Conservation (phyloP, 2,797 vertebrate genomes). For the Chromis chromis region DNA sequence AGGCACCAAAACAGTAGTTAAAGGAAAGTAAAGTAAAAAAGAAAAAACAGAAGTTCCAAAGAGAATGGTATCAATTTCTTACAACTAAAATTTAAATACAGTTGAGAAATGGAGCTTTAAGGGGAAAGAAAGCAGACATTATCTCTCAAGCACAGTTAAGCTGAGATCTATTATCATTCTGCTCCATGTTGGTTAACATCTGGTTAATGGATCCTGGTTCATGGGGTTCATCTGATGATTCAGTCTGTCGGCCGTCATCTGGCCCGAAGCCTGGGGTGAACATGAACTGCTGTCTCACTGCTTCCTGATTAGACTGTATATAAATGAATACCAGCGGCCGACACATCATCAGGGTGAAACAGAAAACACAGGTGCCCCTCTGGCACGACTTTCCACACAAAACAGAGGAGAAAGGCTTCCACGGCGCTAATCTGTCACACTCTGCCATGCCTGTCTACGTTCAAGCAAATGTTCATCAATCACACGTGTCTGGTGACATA, state of each 20-base stretch:
- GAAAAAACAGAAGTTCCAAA: too few species aligned
- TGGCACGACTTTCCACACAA: constrained; percentile 33
- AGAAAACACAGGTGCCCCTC: constrained; percentile 57
- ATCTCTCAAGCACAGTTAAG: not conserved
- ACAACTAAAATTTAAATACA: not conserved
- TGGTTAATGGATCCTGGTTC: constrained; percentile 54
- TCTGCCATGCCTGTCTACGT: constrained; percentile 49
- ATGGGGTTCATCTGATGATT: constrained; percentile 38
- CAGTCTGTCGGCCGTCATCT: constrained; percentile 30
- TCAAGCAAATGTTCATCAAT: constrained; percentile 55
- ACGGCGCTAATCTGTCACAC: constrained; percentile 63
- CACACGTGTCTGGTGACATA: constrained; percentile 32
- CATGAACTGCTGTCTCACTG: constrained; percentile 33
- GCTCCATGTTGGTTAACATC: constrained; percentile 47
- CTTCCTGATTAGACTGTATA: constrained; percentile 51
- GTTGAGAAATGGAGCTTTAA: not conserved
- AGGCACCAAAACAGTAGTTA: too few species aligned
- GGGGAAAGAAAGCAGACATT: not conserved
- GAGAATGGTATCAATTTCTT: not conserved
- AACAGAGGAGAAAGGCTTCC: constrained; percentile 30
- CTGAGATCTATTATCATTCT: constrained; percentile 1
- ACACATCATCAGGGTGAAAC: constrained; percentile 41
- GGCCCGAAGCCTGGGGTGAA: not conserved
- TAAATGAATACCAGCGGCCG: constrained; percentile 40
- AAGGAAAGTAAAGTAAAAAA: too few species aligned